Evolutionary conservation across 1,140 invertebrate species (phyloP), one percentile per base, ranked within the genome.

Genomic region (Lamellibrachia luymesi): DNA sequence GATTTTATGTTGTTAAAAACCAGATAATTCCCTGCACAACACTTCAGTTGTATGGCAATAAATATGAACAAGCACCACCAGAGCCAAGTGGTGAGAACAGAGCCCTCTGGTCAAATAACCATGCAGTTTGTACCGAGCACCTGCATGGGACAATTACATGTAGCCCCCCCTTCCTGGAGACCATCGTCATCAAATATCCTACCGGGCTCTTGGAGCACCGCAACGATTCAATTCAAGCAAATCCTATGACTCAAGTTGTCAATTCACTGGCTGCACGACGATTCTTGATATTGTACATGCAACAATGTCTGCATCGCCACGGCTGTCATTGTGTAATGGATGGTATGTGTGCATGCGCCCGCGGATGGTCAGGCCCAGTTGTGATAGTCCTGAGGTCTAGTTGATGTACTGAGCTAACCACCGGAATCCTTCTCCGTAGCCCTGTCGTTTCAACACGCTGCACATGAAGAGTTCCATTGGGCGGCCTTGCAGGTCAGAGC

Each of bases 391-490:
- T 80, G 64, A 80, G 91, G 52, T 25, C 56, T 92, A 94, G 80
- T 94, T 94, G 92, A 94, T 94, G 92, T 94, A 94, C 92, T 94
- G 93, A 56, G 93, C 93, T n/a, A 99, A 97, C 99, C 99, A 99
- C 96, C 99, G 98, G 97, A 99, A 99, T 95, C 99, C 99, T 97
- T 99, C 99, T 93, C 99, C 99, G 96, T 99, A 99, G 93, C 99
- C 99, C 97, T 99, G 99, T 96, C 99, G 97, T 97, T 99, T 99
- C 95, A 99, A 97, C 94, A 99, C 99, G 94, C 99, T 99, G 97
- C 99, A 99, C 99, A 99, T 99, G 97, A 99, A 99, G 94, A 99
- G 97, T 97, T 99, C 99, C 96, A 99, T 97, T 94, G 99, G 99
- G 96, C 99, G 98, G 90, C 98, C 98, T 90, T 98, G 97, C 95